Evolutionary conservation across 2,113 vertebrate genomes (phyloP), one percentile per base, ranked within the genome.

Genomic region (Spea bombifrons): DNA sequence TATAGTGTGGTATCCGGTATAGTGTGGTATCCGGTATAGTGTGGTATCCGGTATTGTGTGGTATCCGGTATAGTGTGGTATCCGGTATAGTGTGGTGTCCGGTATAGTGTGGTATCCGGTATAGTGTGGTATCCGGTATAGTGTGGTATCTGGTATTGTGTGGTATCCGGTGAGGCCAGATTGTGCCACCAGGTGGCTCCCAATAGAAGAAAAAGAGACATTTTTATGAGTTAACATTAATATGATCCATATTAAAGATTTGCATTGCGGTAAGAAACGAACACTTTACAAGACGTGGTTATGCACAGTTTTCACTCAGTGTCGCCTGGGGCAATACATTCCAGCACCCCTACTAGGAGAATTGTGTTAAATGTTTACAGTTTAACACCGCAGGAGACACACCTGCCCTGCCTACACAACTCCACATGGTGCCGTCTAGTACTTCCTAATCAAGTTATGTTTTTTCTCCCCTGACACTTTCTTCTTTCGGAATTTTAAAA

Each of bases 261-360:
- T 68, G 71, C 68, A n/a, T 7, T 5, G 17, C 9, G 17, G 16
- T 55, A 59, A 46, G 46, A 47, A 5, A 13, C 50, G 48, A 12
- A 65, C 48, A 43, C 43, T n/a, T 61, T 47, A 63, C n/a, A 53
- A 64, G 64, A n/a, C 71, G 49, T 15, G 57, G 45, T 74, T 67
- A 61, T 64, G 48, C 49, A 17, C 73, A 67, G 50, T 7, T 15
- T 4, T 81, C 30, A 82, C 81, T 85, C 86, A 83, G 84, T 74
- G 83, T 83, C 49, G 82, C 85, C 82, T 81, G 80, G 52, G 83
- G 84, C 68, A 78, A 86, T 84, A 84, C 87, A 88, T 87, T 83
- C 82, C 78, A 75, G 71, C 71, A 81, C 81, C 75, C 81, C 80
- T n/a, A 70, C 73, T 71, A 73, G 30, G 65, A 80, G 85, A 78